Percentiles rank a stretch among this genome's conserved stretches.
Conservation (phyloP, 1,140 invertebrate genomes). For the Lithobius niger region DNA sequence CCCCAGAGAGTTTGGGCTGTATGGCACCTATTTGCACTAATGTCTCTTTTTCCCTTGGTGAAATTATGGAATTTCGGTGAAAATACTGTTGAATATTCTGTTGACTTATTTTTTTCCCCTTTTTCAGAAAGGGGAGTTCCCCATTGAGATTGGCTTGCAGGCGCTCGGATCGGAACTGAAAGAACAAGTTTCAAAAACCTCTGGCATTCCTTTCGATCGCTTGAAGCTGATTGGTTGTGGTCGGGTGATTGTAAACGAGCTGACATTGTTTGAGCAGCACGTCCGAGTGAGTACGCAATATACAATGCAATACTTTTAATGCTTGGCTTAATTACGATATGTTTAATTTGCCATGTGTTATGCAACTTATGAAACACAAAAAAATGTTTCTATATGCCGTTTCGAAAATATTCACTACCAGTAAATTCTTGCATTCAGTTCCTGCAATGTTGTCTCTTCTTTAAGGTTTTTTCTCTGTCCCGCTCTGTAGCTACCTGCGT, state of each 20-base stretch:
- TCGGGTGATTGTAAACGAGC: slow-evolving; percentile 41
- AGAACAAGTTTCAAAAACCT: slow-evolving; percentile 35
- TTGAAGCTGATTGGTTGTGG: slow-evolving; percentile 54
- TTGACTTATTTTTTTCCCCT: slow-evolving; percentile 5
- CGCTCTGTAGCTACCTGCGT: no score
- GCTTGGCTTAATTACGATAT: slow-evolving; percentile 1
- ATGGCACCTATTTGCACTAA: no score
- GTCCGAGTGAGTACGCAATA: slow-evolving; percentile 26
- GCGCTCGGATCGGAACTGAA: slow-evolving; percentile 40
- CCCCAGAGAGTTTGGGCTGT: no score
- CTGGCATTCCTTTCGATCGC: slow-evolving; percentile 34
- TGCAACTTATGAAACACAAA: no score
- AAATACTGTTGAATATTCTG: slow-evolving; percentile 14
- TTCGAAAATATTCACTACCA: no score
- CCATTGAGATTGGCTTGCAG: background rate
- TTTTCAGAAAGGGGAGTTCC: slow-evolving; percentile 2
- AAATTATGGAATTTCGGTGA: no score
- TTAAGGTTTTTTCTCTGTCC: no score
- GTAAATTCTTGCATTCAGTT: no score
- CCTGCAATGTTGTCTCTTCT: no score
- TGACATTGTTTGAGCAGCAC: slow-evolving; percentile 39
- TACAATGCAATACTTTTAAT: slow-evolving; percentile 21
- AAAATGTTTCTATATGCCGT: no score
- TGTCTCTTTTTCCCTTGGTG: no score
- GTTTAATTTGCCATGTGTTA: no score